Evolutionary conservation across 2,888 invertebrate genomes (phyloP), one percentile per base, ranked within the genome.

Genomic region (Agrypnus murinus): DNA sequence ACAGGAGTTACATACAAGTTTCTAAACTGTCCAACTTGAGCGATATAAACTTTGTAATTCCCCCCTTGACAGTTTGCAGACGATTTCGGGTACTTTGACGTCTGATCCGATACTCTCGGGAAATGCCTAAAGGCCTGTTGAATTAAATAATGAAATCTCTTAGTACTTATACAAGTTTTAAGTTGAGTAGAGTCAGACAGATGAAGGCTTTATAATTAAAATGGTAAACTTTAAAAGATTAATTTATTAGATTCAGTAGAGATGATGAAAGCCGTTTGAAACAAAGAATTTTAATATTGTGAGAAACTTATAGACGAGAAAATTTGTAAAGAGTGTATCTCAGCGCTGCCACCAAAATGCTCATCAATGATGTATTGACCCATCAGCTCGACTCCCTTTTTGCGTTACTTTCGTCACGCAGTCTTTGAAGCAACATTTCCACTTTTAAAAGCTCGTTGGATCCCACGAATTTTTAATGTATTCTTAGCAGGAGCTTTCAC

Each of bases 41-140:
- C 72, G 69, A 72, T 64, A 75, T 76, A 74, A 79, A 78, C 78
- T 79, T 79, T 68, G 72, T 78, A 79, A 80, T 78, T 78, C 75
- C 77, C 74, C 78, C 78, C 77, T 62, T 77, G 78, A 78, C 78
- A 74, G 75, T 75, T 74, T 72, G 69, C 72, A 69, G 74, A 60
- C 70, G 74, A 73, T 75, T 77, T 77, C 69, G 65, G 70, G 53
- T 46, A 66, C 66, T 70, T 63, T 66, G 69, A 59, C 72, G 48
- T 70, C 58, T 66, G 65, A 70, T 71, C 59, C 55, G 40, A 53
- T 25, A 34, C 58, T 63, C 50, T 15, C 10, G 65, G 69, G 65
- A 59, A n/a, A 53, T 31, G 17, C 34, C 15, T 25, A 17, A 48
- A 10, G 62, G 36, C 32, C 58, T 45, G 45, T 25, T 36, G 57